A percentile compares a stretch with the other conserved stretches of the same genome.
These are phyloP conservation scores for Saimiri boliviensis DNA, from an alignment of 2,113 vertebrate genomes.

Conservation along the genomic window DNA sequence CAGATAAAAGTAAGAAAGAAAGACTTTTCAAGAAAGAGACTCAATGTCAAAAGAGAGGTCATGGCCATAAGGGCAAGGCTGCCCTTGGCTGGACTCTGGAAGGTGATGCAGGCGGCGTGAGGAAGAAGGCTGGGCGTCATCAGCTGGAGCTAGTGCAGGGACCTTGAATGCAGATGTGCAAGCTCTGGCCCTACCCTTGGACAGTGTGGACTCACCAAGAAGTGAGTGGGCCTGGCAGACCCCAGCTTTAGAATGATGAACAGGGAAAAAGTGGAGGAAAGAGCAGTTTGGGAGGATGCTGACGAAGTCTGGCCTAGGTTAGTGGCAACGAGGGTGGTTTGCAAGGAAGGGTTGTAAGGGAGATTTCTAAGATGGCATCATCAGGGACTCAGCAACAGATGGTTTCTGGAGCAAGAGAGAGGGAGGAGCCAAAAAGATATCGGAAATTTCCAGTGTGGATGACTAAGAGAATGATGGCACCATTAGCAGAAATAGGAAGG, in stretches of 20 bases:
- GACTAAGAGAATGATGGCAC: background rate
- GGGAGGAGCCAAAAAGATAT: conserved; percentile 2
- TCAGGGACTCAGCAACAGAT: background rate
- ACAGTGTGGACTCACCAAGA: background rate
- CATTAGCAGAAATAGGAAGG: background rate
- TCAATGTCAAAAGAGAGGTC: background rate
- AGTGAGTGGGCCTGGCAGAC: no score
- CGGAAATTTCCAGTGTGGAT: background rate
- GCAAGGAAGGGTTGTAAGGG: background rate
- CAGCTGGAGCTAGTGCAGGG: background rate
- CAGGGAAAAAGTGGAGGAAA: background rate
- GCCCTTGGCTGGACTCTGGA: background rate
- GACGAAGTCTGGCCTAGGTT: background rate
- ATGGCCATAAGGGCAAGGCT: background rate
- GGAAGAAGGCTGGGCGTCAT: no score
- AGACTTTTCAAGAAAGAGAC: background rate
- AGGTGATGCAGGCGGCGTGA: fast-evolving
- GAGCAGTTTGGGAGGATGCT: background rate
- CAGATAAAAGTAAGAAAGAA: background rate
- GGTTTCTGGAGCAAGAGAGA: background rate
- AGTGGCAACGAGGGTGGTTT: background rate
- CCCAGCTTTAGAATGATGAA: background rate
- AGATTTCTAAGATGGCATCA: background rate
- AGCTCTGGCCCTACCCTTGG: no score
- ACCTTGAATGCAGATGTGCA: background rate